Conservation (phyloP, 2,888 invertebrate genomes). For the Napeogenes inachia region DNA sequence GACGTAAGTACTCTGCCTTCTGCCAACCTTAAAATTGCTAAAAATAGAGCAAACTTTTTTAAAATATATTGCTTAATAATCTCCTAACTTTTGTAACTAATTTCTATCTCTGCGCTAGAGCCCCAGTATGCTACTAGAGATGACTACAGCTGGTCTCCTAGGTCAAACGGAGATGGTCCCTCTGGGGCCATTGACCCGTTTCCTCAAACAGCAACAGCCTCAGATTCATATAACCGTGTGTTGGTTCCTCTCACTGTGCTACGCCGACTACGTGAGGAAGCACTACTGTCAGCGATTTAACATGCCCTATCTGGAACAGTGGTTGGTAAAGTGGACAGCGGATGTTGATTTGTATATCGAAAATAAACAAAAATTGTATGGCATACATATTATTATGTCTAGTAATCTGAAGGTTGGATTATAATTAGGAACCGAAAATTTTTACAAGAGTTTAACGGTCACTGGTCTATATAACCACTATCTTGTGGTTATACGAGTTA, state of each 20-base stretch:
- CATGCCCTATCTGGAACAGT: constrained; percentile 68
- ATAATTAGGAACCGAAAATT: no score
- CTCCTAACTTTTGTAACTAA: background rate
- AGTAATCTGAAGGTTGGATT: no score
- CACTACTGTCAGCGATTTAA: constrained; percentile 65
- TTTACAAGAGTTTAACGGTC: no score
- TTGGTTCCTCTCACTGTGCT: constrained; percentile 71
- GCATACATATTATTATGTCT: background rate
- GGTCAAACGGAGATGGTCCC: constrained; percentile 54
- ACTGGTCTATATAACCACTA: no score
- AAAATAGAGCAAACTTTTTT: no score
- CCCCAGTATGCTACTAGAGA: constrained; percentile 62
- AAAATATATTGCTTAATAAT: no score
- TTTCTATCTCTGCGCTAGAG: constrained; percentile 42
- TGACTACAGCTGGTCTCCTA: constrained; percentile 64
- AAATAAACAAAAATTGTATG: background rate
- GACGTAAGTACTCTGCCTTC: constrained; percentile 51
- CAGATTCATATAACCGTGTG: constrained; percentile 72
- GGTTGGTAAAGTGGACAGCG: constrained; percentile 50
- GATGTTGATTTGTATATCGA: background rate
- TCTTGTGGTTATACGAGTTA: no score
- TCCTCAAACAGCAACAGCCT: constrained; percentile 65
- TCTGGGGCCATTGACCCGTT: constrained; percentile 57
- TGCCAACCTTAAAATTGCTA: no score
- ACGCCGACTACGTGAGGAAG: constrained; percentile 69